Evolutionary conservation across 2,888 invertebrate species (phyloP).

Genomic region (Rhabditoides inermis): DNA sequence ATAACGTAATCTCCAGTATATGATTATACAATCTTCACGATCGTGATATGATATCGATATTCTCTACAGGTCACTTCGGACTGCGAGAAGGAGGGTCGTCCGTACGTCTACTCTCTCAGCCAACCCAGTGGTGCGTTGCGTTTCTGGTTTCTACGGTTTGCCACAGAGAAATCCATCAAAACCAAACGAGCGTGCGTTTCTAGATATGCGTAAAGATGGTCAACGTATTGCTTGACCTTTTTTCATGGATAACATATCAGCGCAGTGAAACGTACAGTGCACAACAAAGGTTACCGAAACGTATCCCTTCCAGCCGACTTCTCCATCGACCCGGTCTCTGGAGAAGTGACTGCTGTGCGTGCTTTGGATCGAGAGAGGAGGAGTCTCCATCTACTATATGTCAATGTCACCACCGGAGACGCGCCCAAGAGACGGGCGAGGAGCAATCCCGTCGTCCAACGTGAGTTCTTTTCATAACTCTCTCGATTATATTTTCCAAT

Average conservation of each 20-base stretch:
- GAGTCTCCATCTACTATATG: constrained; percentile 35
- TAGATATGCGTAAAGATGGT: too few species aligned
- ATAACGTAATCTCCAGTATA: too few species aligned
- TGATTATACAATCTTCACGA: too few species aligned
- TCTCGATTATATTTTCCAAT: background rate
- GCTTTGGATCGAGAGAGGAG: constrained; percentile 43
- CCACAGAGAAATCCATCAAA: too few species aligned
- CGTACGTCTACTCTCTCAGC: constrained; percentile 4
- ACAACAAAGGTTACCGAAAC: too few species aligned
- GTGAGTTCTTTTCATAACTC: constrained; percentile 13
- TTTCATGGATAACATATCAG: too few species aligned
- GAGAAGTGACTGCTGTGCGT: constrained; percentile 28
- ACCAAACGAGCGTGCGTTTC: too few species aligned
- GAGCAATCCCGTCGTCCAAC: constrained; percentile 23
- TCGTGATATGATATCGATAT: too few species aligned
- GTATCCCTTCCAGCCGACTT: constrained; percentile 33
- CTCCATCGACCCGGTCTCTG: constrained; percentile 30
- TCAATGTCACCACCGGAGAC: constrained; percentile 31
- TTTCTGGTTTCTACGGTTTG: too few species aligned
- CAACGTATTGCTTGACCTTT: too few species aligned
- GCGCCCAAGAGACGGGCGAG: constrained; percentile 12
- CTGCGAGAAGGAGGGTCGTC: background rate
- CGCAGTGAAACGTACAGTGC: too few species aligned
- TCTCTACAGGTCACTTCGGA: constrained; percentile 3
- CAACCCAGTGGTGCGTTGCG: too few species aligned